Evolutionary conservation across 2,888 invertebrate genomes (phyloP).

Genomic region (Pandemis corylana): DNA sequence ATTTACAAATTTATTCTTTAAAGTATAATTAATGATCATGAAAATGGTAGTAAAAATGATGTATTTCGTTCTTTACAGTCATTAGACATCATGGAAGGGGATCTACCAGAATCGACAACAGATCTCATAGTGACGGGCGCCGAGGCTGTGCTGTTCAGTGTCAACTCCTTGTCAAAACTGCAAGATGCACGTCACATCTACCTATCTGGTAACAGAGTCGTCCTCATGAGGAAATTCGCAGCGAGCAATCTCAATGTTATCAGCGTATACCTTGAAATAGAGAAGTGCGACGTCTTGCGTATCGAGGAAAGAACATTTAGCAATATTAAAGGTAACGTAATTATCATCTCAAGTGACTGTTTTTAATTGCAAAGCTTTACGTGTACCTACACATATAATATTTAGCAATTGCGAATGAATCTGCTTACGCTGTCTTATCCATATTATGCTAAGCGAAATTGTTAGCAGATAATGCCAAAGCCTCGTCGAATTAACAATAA

Average conservation of each 20-base stretch:
- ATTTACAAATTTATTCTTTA: no score
- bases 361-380: neutral
- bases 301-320: constrained; percentile 87
- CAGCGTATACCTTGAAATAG: constrained; percentile 85
- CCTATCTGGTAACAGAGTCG: constrained; percentile 78
- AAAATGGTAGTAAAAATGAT: neutral
- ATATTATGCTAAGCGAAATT: constrained; percentile 29
- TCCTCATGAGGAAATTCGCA: constrained; percentile 85
- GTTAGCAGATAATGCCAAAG: neutral
- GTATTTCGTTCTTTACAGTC: constrained; percentile 67
- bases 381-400: neutral
- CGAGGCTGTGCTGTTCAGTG: constrained; percentile 80
- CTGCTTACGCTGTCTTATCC: constrained; percentile 1
- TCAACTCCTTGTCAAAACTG: constrained; percentile 84
- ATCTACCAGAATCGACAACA: constrained; percentile 84
- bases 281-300: constrained; percentile 84
- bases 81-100: constrained; percentile 75
- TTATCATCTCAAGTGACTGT: constrained; percentile 36
- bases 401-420: constrained; percentile 23
- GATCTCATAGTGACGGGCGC: constrained; percentile 86
- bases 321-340: constrained; percentile 80
- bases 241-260: constrained; percentile 86
- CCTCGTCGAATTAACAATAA: neutral
- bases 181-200: constrained; percentile 83
- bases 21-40: no score